Percentiles rank a stretch among this genome's conserved stretches.
These are phyloP conservation scores for Indri indri DNA, from an alignment of 2,113 vertebrate genomes.

Conservation along the genomic window DNA sequence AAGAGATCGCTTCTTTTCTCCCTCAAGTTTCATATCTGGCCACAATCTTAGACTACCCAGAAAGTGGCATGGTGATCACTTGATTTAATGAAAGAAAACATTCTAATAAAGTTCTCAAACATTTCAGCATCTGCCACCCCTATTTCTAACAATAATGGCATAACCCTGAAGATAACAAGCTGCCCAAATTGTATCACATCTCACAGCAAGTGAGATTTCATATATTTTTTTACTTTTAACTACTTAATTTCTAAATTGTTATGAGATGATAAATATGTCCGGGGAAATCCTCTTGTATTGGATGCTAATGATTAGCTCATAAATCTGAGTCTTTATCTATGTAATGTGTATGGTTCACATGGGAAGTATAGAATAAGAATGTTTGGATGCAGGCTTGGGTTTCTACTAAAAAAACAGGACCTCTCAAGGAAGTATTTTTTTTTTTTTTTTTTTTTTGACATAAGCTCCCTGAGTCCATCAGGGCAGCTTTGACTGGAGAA, in stretches of 20 bases:
- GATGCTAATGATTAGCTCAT: not conserved
- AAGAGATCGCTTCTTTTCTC: not conserved
- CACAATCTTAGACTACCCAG: not conserved
- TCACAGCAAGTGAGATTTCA: not conserved
- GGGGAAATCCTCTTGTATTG: not conserved
- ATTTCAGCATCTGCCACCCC: not conserved
- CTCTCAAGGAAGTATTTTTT: not conserved
- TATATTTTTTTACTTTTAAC: not conserved
- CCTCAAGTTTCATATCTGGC: not conserved
- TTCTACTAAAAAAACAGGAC: not conserved
- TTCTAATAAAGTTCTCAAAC: not conserved
- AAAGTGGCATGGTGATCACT: not conserved
- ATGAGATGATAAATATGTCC: not conserved
- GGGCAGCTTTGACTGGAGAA: not conserved
- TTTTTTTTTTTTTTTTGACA: too few species aligned
- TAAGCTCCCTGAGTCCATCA: not conserved
- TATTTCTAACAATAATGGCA: not conserved
- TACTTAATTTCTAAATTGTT: not conserved
- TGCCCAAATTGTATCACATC: not conserved
- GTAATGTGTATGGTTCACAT: not conserved
- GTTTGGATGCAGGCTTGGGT: not conserved
- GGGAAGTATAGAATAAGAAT: not conserved
- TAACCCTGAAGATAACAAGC: not conserved
- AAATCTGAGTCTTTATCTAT: not conserved
- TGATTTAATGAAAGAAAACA: conserved; percentile 4